Base-by-base conservation (phyloP, 2,113 vertebrate species). In the Strix uralensis region DNA sequence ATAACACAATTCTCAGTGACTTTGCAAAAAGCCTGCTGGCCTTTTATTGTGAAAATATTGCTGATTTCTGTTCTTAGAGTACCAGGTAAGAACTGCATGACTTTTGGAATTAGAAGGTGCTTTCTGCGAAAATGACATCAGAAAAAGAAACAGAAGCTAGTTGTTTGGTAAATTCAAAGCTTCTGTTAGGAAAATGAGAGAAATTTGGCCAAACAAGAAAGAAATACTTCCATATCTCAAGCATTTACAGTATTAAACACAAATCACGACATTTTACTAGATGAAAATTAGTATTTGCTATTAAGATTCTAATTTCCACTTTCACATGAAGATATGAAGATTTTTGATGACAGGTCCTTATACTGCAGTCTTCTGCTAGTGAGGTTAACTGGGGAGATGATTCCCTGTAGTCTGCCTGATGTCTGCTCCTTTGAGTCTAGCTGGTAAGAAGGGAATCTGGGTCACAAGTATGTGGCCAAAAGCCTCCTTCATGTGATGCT, bases 211-310 rank as follows among this genome's bases (percentile, higher is more conserved):
- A 92, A 75, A 36, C 30, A 69, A 62, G 38, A 34, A 67, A 59
- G 54, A 93, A 73, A 70, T 49, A 51, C 32, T 91, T 92, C 49
- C 19, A 2, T 62, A 69, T 85, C 81, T 81, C 62, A 61, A 87
- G 51, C 16, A 61, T 90, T 95, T 94, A 66, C 7, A 61, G 16
- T 38, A 47, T 36, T 80, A 70, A 51, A 44, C 7, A 71, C 42
- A 77, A 14, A 51, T 58, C 67, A 47, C 38, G 29, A 23, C 23
- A 42, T 79, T 92, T 85, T 63, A 81, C 36, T 42, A 82, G 73
- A 73, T 71, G 40, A 86, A 95, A 96, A 92, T 92, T n/a, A 94
- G 44, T 59, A 40, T 52, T 97, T 94, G 22, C 77, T 96, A 10
- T 79, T 66, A 82, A 85, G 54, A 85, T 86, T 94, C 83, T 62